These are phyloP conservation scores for Trachelipus rathkii DNA, from an alignment of 1,140 invertebrate species.

Conservation along the genomic window DNA sequence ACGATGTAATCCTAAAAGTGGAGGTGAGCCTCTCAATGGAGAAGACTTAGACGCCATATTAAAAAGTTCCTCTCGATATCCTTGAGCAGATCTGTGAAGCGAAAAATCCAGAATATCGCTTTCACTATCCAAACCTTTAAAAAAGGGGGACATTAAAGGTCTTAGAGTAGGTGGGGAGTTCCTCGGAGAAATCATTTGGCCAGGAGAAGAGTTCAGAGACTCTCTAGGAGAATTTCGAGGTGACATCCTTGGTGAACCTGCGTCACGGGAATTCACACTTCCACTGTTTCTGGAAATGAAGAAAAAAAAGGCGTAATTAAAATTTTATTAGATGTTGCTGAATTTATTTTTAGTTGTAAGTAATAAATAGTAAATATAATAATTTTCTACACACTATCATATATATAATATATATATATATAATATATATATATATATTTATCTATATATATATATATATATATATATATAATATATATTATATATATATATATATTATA, in stretches of 20 bases:
- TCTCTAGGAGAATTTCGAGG: constrained; percentile 39
- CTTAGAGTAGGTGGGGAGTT: constrained; percentile 37
- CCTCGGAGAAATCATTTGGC: constrained; percentile 32
- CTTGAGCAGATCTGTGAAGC: constrained; percentile 33
- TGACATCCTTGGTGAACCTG: constrained; percentile 37
- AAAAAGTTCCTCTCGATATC: constrained; percentile 34
- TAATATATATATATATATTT: no score
- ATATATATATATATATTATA: no score
- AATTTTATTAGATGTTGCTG: no score
- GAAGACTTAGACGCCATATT: constrained; percentile 33
- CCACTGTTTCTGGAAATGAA: constrained; percentile 40
- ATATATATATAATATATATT: no score
- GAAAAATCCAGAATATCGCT: constrained; percentile 44
- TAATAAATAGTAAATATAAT: no score
- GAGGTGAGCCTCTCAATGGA: constrained; percentile 46
- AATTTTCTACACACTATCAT: no score
- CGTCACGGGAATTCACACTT: constrained; percentile 40
- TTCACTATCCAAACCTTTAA: constrained; percentile 39
- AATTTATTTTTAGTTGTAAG: no score
- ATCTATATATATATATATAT: no score
- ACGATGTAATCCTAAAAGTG: constrained; percentile 52
- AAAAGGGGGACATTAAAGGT: constrained; percentile 32
- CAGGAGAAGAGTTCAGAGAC: constrained; percentile 38
- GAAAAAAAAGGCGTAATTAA: background rate
- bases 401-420: no score